A percentile compares a stretch with the other conserved stretches of the same genome.
phyloP scores from a whole-genome alignment of 2,113 vertebrate genomes.

The Erpornis zantholeuca region DNA sequence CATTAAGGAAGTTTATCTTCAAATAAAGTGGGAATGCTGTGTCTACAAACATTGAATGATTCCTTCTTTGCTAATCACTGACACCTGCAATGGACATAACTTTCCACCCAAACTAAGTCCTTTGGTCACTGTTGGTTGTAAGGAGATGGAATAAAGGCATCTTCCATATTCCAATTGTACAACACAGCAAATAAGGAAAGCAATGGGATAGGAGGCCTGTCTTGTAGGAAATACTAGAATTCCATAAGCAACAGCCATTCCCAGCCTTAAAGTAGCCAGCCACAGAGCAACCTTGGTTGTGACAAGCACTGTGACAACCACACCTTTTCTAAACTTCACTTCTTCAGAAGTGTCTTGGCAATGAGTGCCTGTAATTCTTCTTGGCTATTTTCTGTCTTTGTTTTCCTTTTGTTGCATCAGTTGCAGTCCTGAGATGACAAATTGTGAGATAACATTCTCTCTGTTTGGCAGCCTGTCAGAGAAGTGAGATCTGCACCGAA shows the following conservation, averaged over 20 bases:
- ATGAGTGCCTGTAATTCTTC: background rate
- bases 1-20: conserved; percentile 2
- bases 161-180: background rate
- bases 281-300: background rate
- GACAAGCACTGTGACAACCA: background rate
- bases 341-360: background rate
- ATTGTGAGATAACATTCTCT: background rate
- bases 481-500: background rate
- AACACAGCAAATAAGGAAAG: background rate
- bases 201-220: background rate
- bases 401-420: background rate
- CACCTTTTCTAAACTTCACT: background rate
- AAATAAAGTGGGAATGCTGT: background rate
- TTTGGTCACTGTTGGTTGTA: background rate
- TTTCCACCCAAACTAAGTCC: background rate
- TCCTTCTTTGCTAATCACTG: conserved; percentile 17
- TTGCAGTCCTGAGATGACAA: background rate
- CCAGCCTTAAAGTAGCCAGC: background rate
- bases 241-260: background rate
- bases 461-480: background rate
- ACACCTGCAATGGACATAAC: conserved; percentile 25
- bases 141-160: background rate
- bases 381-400: background rate
- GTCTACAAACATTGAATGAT: background rate
- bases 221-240: background rate